These are phyloP conservation scores for Leistus spinibarbis DNA, from an alignment of 2,888 invertebrate species.

Conservation along the genomic window DNA sequence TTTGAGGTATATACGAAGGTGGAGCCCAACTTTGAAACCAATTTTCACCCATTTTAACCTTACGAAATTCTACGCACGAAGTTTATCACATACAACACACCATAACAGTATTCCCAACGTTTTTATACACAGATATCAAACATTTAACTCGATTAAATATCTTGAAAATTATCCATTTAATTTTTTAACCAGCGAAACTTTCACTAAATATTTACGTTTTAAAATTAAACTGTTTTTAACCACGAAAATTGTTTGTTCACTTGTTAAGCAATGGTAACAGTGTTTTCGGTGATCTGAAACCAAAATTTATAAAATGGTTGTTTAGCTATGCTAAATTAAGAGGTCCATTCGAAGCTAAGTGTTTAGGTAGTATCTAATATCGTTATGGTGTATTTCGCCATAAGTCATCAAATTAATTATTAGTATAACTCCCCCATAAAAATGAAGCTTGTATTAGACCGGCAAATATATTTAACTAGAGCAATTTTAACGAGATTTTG, in stretches of 20 bases:
- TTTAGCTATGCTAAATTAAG: neutral
- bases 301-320: neutral
- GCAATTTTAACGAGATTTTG: neutral
- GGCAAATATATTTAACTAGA: neutral
- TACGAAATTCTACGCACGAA: neutral
- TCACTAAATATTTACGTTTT: slow-evolving; percentile 3
- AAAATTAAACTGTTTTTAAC: neutral
- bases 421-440: too few relatives aligned
- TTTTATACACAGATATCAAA: neutral
- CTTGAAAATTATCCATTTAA: neutral
- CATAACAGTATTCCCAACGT: neutral
- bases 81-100: neutral
- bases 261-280: neutral
- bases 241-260: neutral
- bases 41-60: neutral
- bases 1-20: neutral
- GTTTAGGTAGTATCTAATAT: too few relatives aligned
- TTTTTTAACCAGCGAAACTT: neutral
- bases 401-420: too few relatives aligned
- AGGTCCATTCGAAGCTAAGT: too few relatives aligned
- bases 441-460: too few relatives aligned
- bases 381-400: too few relatives aligned
- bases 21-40: slow-evolving; percentile 27
- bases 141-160: neutral
- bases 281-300: neutral